Base-by-base conservation (phyloP, 2,113 vertebrate species). In the Dicentrarchus labrax region DNA sequence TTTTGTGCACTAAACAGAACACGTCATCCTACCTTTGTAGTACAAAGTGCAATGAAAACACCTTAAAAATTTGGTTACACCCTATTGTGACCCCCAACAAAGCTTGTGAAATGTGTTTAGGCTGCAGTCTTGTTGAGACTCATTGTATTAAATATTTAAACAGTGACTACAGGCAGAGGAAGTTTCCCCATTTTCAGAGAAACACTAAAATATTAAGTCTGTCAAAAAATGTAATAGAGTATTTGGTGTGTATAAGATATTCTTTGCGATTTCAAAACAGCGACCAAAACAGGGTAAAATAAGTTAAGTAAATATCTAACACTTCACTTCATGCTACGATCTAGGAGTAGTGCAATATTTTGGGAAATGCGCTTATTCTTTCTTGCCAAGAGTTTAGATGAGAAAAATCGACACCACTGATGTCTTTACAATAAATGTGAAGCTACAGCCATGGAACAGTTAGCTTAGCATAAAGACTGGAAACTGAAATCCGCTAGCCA, bases 1-100 rank as follows among this genome's bases (percentile, higher is more conserved):
- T 90, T 93, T 94, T 94, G 94, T 95, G 95, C 95, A 96, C 95
- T 96, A 95, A 93, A 96, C 93, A 94, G 90, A 96, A 60, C 91
- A 43, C 79, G 86, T 89, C 94, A 94, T 94, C 94, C 93, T 96
- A 81, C 64, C 93, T 94, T 96, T 90, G 89, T 93, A 93, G 86
- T 95, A 90, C 92, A 95, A 78, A 96, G 96, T 97, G 96, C 96
- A 97, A 96, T 97, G 95, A 93, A 94, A 94, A 92, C 93, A 43
- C 36, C 54, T 62, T 73, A 2, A 45, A 54, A 51, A 30, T 71
- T 68, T 47, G 41, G 61, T 73, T 72, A 56, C 16, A 36, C 81
- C 24, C 48, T 15, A 0, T 21, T 69, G 53, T 68, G 74, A 86
- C 74, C 59, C 24, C 41, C 67, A 81, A 51, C 12, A 51, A 64